phyloP scores from a whole-genome alignment of 2,797 vertebrate species.

The Furcifer pardalis region DNA sequence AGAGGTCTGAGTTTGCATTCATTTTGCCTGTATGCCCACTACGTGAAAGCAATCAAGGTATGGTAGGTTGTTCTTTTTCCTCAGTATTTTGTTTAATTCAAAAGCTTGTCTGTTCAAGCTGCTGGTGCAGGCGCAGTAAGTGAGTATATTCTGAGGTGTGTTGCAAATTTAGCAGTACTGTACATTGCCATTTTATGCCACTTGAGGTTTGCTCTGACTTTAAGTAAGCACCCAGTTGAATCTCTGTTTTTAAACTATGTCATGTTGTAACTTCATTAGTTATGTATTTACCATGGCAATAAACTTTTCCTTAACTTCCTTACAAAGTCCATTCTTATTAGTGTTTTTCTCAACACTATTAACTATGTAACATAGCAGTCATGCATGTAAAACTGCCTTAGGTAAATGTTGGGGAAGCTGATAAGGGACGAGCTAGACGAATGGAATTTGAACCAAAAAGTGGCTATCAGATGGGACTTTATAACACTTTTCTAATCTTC shows the following conservation, averaged over 20 bases:
- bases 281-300: not conserved
- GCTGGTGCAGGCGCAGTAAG: not conserved
- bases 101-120: not conserved
- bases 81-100: not conserved
- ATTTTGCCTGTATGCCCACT: not conserved
- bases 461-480: no score
- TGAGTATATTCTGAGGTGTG: not conserved
- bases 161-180: not conserved
- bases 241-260: not conserved
- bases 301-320: not conserved
- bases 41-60: not conserved
- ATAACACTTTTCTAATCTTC: not conserved
- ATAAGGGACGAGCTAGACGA: not conserved
- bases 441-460: not conserved
- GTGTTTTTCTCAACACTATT: not conserved
- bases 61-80: not conserved
- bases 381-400: not conserved
- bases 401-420: not conserved
- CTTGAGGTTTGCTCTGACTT: not conserved
- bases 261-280: not conserved
- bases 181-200: not conserved
- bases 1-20: not conserved
- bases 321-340: slow-evolving; percentile 11
- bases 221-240: not conserved
- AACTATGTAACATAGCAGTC: not conserved